Base-by-base conservation (phyloP, 2,797 vertebrate genomes). In the Decapterus maruadsi region DNA sequence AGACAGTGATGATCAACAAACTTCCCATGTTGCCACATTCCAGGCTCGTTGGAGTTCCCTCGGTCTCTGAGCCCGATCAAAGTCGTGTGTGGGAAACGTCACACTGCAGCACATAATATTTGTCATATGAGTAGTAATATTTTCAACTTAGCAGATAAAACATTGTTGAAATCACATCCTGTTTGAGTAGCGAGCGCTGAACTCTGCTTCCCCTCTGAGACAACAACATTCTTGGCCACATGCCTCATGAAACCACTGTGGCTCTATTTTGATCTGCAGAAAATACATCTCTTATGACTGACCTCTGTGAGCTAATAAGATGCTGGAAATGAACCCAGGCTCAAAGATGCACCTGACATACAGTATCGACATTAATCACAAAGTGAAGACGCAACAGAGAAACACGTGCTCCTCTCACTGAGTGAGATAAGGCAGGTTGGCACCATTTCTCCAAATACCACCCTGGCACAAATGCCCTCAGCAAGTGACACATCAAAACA, bases 51-150 rank as follows among this genome's bases (percentile, higher is more conserved):
- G 51, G 29, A 29, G 1, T 68, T 45, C 64, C 50, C 45, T 42
- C 6, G 7, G 29, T 20, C 45, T 60, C 40, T 0, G 13, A 61
- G 42, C 20, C 53, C 34, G 8, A 8, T 8, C 26, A n/a, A 29
- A 40, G 76, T 85, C 51, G 60, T 73, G 46, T 56, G 51, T 84
- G 87, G 85, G 88, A 92, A 87, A 74, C 58, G 65, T 73, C 69
- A 78, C 20, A 65, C 19, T 6, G 17, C 74, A 51, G 68, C 48
- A 55, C n/a, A 26, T 29, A 73, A 20, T 17, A 45, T 65, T 75
- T 61, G 72, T 86, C 80, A 77, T 57, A 72, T 63, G 60, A 16
- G 2, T 29, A 22, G n/a, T 68, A 56, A 42, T 71, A 20, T 71
- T 64, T 63, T 68, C 60, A 20, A 16, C 65, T 12, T 19, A 1